Evolutionary conservation across 2,797 vertebrate species (phyloP).

Genomic region (Micromesistius poutassou): DNA sequence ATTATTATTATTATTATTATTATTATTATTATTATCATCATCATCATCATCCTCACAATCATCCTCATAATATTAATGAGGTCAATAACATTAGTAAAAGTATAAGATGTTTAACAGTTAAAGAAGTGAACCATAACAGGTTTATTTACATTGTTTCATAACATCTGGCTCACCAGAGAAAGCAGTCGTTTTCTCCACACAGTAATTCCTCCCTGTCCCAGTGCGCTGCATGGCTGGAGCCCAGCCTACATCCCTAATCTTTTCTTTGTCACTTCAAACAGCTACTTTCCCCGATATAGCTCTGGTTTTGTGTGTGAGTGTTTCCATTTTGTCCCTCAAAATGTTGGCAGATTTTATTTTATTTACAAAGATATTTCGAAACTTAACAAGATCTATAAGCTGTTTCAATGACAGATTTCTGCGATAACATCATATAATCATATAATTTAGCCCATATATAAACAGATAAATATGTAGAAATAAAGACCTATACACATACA

Average conservation of each 20-base stretch:
- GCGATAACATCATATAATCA: not conserved
- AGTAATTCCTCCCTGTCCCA: slow-evolving; percentile 62
- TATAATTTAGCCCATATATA: not conserved
- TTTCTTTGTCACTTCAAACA: slow-evolving; percentile 67
- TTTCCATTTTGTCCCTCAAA: slow-evolving; percentile 77
- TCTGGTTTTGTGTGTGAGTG: slow-evolving; percentile 79
- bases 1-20: not conserved
- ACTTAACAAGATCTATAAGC: not conserved
- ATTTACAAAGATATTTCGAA: not conserved
- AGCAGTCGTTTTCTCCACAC: slow-evolving; percentile 81
- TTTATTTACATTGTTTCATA: slow-evolving; percentile 90
- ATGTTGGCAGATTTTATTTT: slow-evolving; percentile 49
- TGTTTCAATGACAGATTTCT: not conserved
- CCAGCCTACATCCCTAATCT: slow-evolving; percentile 61
- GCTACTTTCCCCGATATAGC: slow-evolving; percentile 73
- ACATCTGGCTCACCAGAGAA: slow-evolving; percentile 88
- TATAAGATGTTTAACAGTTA: slow-evolving; percentile 61
- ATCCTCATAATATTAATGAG: not conserved
- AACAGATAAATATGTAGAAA: not conserved
- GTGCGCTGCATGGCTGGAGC: not conserved
- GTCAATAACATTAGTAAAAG: not conserved
- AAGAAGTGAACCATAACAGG: slow-evolving; percentile 75
- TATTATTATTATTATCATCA: not conserved
- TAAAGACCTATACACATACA: not conserved
- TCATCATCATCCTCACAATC: not conserved